These are phyloP conservation scores for Aspidapion aeneum DNA, from an alignment of 2,888 invertebrate species.

Conservation along the genomic window DNA sequence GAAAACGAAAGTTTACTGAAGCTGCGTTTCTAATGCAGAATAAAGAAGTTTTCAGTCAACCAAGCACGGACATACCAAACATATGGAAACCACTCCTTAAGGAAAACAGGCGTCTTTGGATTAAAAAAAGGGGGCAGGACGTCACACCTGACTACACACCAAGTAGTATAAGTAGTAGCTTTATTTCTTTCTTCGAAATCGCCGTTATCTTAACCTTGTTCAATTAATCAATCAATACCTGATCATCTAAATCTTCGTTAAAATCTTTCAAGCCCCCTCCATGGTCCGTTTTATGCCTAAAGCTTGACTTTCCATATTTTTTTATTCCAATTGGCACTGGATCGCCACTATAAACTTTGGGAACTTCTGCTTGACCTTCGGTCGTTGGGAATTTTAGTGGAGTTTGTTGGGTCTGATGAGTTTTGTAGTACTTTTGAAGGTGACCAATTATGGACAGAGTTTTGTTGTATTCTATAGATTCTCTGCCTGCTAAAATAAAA, in stretches of 20 bases:
- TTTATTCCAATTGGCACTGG: constrained; percentile 32
- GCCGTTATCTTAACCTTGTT: too few relatives aligned
- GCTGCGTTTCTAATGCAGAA: too few relatives aligned
- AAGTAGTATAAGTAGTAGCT: too few relatives aligned
- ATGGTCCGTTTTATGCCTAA: constrained; percentile 42
- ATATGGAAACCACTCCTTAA: too few relatives aligned
- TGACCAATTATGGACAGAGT: constrained; percentile 37
- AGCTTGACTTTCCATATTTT: constrained; percentile 40
- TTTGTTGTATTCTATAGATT: constrained; percentile 37
- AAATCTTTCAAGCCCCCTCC: constrained; percentile 39
- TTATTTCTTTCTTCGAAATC: too few relatives aligned
- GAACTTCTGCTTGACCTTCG: constrained; percentile 34
- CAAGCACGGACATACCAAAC: too few relatives aligned
- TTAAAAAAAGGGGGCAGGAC: too few relatives aligned
- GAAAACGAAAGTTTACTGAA: too few relatives aligned
- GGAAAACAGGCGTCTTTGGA: too few relatives aligned
- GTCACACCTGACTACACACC: too few relatives aligned
- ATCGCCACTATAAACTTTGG: constrained; percentile 34
- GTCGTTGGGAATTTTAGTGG: constrained; percentile 1
- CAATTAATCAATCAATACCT: neutral
- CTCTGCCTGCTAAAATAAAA: constrained; percentile 13
- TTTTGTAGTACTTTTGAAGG: constrained; percentile 39
- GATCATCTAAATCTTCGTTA: constrained; percentile 8
- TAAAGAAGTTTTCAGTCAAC: too few relatives aligned
- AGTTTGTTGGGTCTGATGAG: constrained; percentile 35